A percentile compares a stretch with the other conserved stretches of the same genome.
Conservation (phyloP, 2,888 invertebrate genomes). For the Drosophila yooni region DNA sequence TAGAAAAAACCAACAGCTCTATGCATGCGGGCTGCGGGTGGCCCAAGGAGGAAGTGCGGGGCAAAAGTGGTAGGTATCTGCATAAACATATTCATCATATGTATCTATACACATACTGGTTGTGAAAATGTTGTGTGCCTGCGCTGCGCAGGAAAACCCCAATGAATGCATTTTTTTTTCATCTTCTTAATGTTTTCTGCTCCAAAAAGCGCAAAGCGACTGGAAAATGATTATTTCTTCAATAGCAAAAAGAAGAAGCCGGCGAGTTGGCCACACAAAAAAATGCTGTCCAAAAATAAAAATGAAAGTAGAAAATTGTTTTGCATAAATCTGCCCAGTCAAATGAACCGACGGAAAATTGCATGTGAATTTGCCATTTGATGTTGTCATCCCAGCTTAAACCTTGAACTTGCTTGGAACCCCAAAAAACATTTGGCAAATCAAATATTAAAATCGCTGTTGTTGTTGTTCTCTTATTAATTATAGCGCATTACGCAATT, state of each 20-base stretch:
- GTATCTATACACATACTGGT: neutral
- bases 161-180: constrained; percentile 33
- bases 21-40: neutral
- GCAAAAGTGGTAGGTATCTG: constrained; percentile 51
- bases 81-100: constrained; percentile 46
- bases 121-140: constrained; percentile 36
- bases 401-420: constrained; percentile 77
- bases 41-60: neutral
- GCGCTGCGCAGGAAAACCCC: constrained; percentile 48
- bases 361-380: constrained; percentile 78
- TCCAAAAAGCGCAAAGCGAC: constrained; percentile 79
- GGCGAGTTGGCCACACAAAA: constrained; percentile 13
- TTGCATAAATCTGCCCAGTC: constrained; percentile 27
- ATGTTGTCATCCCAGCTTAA: constrained; percentile 50
- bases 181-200: constrained; percentile 70
- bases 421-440: constrained; percentile 34
- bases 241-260: constrained; percentile 21
- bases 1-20: constrained; percentile 65
- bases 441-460: constrained; percentile 32
- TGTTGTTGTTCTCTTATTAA: constrained; percentile 49
- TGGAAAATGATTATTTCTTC: constrained; percentile 65
- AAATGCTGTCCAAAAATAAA: constrained; percentile 50
- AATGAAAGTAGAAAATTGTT: constrained; percentile 65
- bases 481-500: constrained; percentile 68
- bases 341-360: constrained; percentile 47